Percentiles rank a stretch among this genome's conserved stretches.
phyloP scores from a whole-genome alignment of 2,797 vertebrate genomes.

The Rousettus madagascariensis region DNA sequence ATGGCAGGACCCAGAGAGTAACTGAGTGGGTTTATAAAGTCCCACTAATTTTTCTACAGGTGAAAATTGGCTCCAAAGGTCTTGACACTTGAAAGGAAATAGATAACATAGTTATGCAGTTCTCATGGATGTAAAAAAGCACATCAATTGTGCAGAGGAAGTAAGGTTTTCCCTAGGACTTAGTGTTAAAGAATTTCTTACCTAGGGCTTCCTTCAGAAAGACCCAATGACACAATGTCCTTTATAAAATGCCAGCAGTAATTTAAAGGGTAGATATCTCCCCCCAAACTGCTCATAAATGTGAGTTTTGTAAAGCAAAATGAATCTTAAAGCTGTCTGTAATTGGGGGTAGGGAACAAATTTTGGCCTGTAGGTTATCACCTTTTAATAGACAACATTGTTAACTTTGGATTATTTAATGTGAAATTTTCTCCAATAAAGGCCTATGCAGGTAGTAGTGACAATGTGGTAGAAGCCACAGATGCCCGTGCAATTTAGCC shows the following conservation, averaged over 20 bases:
- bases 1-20: background rate
- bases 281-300: background rate
- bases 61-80: background rate
- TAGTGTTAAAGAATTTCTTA: background rate
- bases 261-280: background rate
- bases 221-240: background rate
- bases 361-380: background rate
- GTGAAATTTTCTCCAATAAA: background rate
- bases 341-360: background rate
- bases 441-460: background rate
- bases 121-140: background rate
- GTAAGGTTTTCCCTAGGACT: background rate
- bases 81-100: background rate
- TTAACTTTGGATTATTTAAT: background rate
- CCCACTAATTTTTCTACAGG: conserved; percentile 2
- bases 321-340: background rate
- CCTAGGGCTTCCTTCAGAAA: background rate
- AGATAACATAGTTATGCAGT: background rate
- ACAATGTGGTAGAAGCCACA: background rate
- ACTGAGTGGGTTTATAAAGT: background rate
- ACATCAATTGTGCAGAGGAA: background rate
- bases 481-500: background rate
- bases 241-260: conserved; percentile 29
- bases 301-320: conserved; percentile 37
- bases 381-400: background rate